Conservation (phyloP, 2,113 vertebrate species). For the Otolemur garnettii region DNA sequence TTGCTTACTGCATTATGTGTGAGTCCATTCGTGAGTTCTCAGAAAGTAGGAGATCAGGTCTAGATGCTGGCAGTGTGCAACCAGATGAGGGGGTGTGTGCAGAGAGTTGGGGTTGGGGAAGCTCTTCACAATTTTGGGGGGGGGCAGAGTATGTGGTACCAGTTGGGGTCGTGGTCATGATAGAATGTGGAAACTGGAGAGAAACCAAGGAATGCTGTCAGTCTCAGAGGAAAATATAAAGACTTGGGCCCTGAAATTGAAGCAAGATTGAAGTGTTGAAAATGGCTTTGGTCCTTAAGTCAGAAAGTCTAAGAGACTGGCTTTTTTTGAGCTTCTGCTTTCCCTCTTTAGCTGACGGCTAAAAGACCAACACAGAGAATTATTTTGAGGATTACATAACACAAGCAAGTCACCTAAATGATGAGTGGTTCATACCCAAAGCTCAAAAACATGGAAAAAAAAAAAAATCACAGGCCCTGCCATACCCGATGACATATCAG, state of each 20-base stretch:
- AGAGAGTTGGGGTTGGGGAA: accelerated
- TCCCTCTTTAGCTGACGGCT: not conserved
- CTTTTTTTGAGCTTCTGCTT: not conserved
- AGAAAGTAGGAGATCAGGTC: not conserved
- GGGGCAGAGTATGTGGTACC: too few species aligned
- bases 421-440: accelerated
- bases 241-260: not conserved
- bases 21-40: too few species aligned
- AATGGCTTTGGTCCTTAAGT: not conserved
- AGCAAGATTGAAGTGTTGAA: not conserved
- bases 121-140: not conserved
- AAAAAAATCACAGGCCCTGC: accelerated
- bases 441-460: not conserved
- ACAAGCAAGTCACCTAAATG: not conserved
- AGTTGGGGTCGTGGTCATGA: accelerated
- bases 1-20: accelerated
- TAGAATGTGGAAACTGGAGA: not conserved
- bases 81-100: accelerated
- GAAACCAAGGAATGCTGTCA: not conserved
- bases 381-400: not conserved
- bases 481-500: accelerated
- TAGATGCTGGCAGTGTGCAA: not conserved
- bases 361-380: not conserved
- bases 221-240: not conserved
- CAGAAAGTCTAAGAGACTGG: not conserved